These are phyloP conservation scores for Caenorhabditis sp. DNA, from an alignment of 2,888 invertebrate species.

Conservation along the genomic window DNA sequence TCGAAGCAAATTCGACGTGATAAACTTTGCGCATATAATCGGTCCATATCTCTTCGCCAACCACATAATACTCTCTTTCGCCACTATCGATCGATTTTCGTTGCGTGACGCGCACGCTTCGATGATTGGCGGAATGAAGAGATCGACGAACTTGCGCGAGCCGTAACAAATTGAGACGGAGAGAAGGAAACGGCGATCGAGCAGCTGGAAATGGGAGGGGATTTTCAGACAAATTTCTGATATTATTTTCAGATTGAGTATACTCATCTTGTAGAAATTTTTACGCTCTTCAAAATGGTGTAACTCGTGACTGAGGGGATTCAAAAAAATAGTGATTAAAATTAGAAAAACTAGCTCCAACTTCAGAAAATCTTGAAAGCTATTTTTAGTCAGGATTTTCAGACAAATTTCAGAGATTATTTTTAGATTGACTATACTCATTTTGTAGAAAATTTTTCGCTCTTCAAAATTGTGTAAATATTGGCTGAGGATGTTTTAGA, in stretches of 20 bases:
- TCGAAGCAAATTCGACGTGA: slow-evolving; percentile 81
- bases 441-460: no score
- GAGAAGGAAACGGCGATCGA: slow-evolving; percentile 65
- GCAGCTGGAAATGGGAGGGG: slow-evolving; percentile 45
- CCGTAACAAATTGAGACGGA: slow-evolving; percentile 62
- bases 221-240: neutral
- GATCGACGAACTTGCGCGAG: slow-evolving; percentile 54
- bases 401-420: neutral
- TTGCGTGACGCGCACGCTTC: slow-evolving; percentile 56
- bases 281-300: no score
- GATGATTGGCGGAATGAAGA: slow-evolving; percentile 61
- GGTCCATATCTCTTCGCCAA: slow-evolving; percentile 90
- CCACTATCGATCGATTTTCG: slow-evolving; percentile 54
- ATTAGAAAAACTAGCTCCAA: no score
- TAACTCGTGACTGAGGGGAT: no score
- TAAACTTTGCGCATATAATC: slow-evolving; percentile 87
- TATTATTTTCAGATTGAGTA: no score
- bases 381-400: no score
- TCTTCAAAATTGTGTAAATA: no score
- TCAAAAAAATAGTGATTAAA: no score
- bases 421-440: no score
- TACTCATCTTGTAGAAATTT: no score
- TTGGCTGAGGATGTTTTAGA: no score
- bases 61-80: slow-evolving; percentile 65
- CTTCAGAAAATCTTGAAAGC: no score